phyloP scores from a whole-genome alignment of 2,888 invertebrate species.

The Labia minor region DNA sequence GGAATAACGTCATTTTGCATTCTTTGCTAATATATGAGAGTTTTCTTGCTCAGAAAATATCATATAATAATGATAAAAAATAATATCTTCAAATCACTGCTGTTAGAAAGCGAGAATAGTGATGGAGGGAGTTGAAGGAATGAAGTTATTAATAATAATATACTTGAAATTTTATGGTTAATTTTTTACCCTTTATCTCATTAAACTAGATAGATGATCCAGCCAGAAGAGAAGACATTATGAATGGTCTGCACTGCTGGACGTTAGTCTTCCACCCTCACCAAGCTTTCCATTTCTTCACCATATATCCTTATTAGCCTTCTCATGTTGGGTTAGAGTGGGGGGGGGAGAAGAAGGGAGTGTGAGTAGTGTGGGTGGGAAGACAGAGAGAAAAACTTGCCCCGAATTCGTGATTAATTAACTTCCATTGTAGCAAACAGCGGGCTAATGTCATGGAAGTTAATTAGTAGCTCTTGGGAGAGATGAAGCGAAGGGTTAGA shows the following conservation, averaged over 20 bases:
- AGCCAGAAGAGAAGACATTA: not conserved
- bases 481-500: not conserved
- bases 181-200: not conserved
- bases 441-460: conserved; percentile 3
- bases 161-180: not conserved
- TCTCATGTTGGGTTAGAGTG: not conserved
- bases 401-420: not conserved
- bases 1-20: too few relatives aligned
- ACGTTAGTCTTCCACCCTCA: not conserved
- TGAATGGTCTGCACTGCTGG: not conserved
- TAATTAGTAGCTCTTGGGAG: not conserved
- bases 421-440: conserved; percentile 1
- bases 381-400: not conserved
- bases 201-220: not conserved
- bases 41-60: too few relatives aligned
- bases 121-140: too few relatives aligned
- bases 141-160: too few relatives aligned
- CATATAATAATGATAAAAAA: too few relatives aligned
- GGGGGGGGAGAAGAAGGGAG: too few relatives aligned
- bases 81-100: too few relatives aligned
- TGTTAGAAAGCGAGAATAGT: too few relatives aligned
- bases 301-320: not conserved
- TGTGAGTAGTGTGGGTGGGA: too few relatives aligned
- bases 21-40: too few relatives aligned
- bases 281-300: not conserved